A percentile compares a stretch with the other conserved stretches of the same genome.
These are phyloP conservation scores for Phaonia tiefii DNA, from an alignment of 2,888 invertebrate species.

Conservation along the genomic window DNA sequence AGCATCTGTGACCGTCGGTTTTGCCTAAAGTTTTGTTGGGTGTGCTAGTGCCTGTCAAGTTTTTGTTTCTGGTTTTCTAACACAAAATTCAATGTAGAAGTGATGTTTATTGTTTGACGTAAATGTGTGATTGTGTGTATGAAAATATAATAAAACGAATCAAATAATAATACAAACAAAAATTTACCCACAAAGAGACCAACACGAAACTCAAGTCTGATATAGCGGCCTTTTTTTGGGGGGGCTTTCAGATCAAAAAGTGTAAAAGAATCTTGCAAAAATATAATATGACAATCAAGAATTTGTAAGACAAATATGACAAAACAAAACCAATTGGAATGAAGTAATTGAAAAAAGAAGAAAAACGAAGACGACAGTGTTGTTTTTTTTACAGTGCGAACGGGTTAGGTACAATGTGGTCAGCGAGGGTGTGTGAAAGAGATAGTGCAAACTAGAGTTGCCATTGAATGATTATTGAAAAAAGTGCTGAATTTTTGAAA, in stretches of 20 bases:
- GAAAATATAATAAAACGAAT: conserved; percentile 37
- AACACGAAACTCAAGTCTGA: conserved; percentile 15
- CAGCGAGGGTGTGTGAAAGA: too few species aligned
- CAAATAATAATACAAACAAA: conserved; percentile 3
- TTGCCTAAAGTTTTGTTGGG: neutral
- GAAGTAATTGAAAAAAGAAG: conserved; percentile 37
- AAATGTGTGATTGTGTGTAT: conserved; percentile 33
- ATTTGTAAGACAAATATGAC: conserved; percentile 20
- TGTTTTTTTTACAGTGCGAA: neutral
- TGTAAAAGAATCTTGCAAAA: conserved; percentile 37
- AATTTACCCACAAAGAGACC: conserved; percentile 13
- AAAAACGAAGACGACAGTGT: neutral
- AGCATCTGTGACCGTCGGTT: neutral
- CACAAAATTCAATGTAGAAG: conserved; percentile 52
- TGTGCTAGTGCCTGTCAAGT: conserved; percentile 6
- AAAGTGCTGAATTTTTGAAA: too few species aligned
- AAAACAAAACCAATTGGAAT: conserved; percentile 47
- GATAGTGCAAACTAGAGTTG: too few species aligned
- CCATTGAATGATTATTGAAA: too few species aligned
- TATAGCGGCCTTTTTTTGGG: conserved; percentile 55
- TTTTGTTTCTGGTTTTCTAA: conserved; percentile 39
- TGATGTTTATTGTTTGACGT: conserved; percentile 44
- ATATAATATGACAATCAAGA: conserved; percentile 9
- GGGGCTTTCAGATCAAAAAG: conserved; percentile 7
- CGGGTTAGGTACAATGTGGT: too few species aligned